phyloP scores from a whole-genome alignment of 1,140 invertebrate species.

The Cheumatopsyche charites region DNA sequence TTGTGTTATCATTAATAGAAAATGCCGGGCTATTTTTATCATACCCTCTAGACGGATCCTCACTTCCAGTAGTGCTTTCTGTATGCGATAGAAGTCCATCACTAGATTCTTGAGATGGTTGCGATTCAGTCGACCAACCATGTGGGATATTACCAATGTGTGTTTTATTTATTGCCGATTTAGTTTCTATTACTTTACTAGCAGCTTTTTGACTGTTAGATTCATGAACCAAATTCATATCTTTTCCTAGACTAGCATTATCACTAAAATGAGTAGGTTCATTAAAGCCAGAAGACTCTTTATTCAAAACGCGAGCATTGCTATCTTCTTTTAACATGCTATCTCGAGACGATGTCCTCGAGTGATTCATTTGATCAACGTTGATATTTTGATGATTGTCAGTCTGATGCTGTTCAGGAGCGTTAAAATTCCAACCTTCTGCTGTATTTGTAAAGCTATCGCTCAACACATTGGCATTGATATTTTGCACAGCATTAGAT shows the following conservation, averaged over 20 bases:
- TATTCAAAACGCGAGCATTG: background rate
- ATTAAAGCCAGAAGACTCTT: background rate
- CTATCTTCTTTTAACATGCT: background rate
- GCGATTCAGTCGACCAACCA: conserved; percentile 68
- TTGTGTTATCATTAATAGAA: conserved; percentile 55
- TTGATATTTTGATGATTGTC: conserved; percentile 30
- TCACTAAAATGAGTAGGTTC: background rate
- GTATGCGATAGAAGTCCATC: conserved; percentile 62
- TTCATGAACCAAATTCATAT: background rate
- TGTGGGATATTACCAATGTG: conserved; percentile 61
- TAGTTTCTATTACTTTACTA: conserved; percentile 8
- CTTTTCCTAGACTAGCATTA: conserved; percentile 3
- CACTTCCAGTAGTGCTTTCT: conserved; percentile 64
- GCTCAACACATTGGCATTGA: conserved; percentile 59
- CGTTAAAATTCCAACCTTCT: conserved; percentile 59
- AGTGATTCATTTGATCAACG: background rate
- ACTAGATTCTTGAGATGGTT: conserved; percentile 66
- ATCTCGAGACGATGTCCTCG: conserved; percentile 14
- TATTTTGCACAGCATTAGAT: conserved; percentile 46
- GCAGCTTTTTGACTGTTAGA: background rate
- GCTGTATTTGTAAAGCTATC: conserved; percentile 56
- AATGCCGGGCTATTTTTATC: conserved; percentile 57
- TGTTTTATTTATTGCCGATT: background rate
- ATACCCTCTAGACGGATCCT: conserved; percentile 64
- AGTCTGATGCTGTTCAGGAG: conserved; percentile 50